Percentiles rank a stretch among this genome's conserved stretches.
Conservation (phyloP, 2,113 vertebrate genomes). For the Naja naja region DNA sequence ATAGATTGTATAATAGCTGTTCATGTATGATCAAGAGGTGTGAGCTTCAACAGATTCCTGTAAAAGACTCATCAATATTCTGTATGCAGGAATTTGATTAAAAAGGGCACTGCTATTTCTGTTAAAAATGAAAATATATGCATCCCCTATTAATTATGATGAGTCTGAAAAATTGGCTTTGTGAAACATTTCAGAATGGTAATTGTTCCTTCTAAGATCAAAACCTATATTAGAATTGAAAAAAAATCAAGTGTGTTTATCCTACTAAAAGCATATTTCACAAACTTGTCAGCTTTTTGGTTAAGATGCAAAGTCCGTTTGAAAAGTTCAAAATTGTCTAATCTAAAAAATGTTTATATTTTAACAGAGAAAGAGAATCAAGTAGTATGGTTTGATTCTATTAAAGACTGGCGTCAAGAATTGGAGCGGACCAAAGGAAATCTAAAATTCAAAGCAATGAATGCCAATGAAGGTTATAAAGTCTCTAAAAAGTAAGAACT, state of each 20-base stretch:
- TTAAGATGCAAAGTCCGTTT: not conserved
- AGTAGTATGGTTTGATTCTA: conserved; percentile 80
- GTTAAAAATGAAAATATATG: not conserved
- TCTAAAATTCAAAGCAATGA: conserved; percentile 72
- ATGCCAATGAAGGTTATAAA: conserved; percentile 74
- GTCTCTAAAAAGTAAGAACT: conserved; percentile 73
- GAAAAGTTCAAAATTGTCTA: not conserved
- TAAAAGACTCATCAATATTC: not conserved
- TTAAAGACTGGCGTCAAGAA: conserved; percentile 79
- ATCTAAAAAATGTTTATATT: not conserved
- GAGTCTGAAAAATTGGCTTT: not conserved
- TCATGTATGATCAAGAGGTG: not conserved
- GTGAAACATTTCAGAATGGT: not conserved
- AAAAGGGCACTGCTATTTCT: not conserved
- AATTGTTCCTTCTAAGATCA: not conserved
- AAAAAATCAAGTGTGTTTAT: not conserved
- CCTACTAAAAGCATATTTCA: not conserved
- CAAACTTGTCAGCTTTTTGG: not conserved
- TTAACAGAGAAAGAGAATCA: conserved; percentile 57
- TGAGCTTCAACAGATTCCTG: not conserved
- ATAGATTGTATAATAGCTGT: not conserved
- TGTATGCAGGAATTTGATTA: not conserved
- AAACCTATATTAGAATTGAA: not conserved
- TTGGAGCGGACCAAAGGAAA: conserved; percentile 80
- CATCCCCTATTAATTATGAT: not conserved